Conservation (phyloP, 2,113 vertebrate genomes). For the Danio rerio region GRCz12tu NC_133176.1:8066501-8067000, state of each 20-base stretch:
- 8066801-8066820: not conserved
- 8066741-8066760: not conserved
- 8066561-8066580: conserved; percentile 97
- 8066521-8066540: conserved; percentile 98
- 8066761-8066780: not conserved
- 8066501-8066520: conserved; percentile 68
- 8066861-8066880: not conserved
- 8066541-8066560: conserved; percentile 98
- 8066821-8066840: not conserved
- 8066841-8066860: not conserved
- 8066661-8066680: conserved; percentile 15
- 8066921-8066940: no score
- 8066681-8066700: not conserved
- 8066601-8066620: conserved; percentile 21
- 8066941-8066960: no score
- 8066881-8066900: not conserved
- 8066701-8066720: not conserved
- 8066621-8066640: conserved; percentile 19
- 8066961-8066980: no score
- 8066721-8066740: conserved; percentile 2
- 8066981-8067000: no score
- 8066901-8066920: no score
- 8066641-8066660: not conserved
- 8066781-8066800: not conserved
- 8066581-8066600: conserved; percentile 95